Evolutionary conservation across 2,113 vertebrate species (phyloP), one percentile per base, ranked within the genome.

Genomic region (Oceanites oceanicus): DNA sequence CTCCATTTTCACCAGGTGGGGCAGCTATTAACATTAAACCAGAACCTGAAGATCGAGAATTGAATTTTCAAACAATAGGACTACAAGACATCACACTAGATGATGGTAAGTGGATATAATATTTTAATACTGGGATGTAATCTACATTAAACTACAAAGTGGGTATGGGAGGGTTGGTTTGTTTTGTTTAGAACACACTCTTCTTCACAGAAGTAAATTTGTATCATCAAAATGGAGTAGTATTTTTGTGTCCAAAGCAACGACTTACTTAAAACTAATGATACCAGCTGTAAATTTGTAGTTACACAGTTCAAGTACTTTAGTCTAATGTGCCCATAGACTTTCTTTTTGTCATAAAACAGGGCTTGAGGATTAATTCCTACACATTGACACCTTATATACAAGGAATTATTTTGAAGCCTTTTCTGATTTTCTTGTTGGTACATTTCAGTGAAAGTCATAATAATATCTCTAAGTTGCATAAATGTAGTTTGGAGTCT

Each of bases 1-100:
- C 98, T 96, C 98, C 99, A 15, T 99, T 99, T 96, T 92, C 98
- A 65, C 82, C 98, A 45, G 98, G 99, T 16, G 98, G 97, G 77
- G 96, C 99, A 97, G 96, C 97, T 92, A 68, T 99, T 93, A 99
- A 97, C 98, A 98, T 99, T 97, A 99, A 99, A 97, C 98, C 99
- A 45, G 99, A 99, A 96, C 99, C 99, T 8, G 99, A 99, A 96
- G 99, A 99, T 53, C 97, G 92, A 77, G 99, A 99, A 94, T 97
- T 99, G 95, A 99, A 98, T 96, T 99, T 99, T 98, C 98, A 99
- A 86, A 98, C 99, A 36, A 99, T 99, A 56, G 99, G 99, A 96
- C 98, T 99, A 58, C 99, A 99, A 96, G 99, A 99, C 98, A 99
- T 99, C 97, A 99, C 99, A 3, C 98, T 99, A 97, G 99, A 99